phyloP scores from a whole-genome alignment of 2,797 vertebrate species.

The Austrolebias charrua region DNA sequence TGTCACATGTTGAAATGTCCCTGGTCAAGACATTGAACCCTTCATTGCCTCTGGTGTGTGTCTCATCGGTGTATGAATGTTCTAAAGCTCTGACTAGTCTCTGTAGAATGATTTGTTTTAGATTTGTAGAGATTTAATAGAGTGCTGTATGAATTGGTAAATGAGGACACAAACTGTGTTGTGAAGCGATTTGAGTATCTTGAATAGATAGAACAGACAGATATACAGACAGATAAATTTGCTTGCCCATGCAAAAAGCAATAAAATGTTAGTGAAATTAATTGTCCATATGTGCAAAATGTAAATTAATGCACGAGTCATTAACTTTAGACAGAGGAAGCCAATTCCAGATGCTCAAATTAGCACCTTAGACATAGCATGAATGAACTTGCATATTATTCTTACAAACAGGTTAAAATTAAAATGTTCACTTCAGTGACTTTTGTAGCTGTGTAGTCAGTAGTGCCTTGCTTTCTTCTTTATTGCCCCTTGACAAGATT shows the following conservation, averaged over 20 bases:
- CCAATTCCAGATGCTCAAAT: constrained; percentile 57
- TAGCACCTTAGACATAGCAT: constrained; percentile 42
- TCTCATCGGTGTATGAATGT: too few species aligned
- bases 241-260: constrained; percentile 53
- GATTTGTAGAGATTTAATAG: too few species aligned
- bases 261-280: constrained; percentile 61
- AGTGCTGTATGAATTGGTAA: too few species aligned
- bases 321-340: constrained; percentile 49
- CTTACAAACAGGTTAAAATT: constrained; percentile 61
- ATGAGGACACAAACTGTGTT: too few species aligned
- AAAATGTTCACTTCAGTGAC: constrained; percentile 53
- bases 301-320: constrained; percentile 45
- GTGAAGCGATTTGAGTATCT: too few species aligned
- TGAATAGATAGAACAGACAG: not conserved
- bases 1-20: too few species aligned
- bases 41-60: too few species aligned
- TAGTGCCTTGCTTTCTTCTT: constrained; percentile 41
- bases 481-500: constrained; percentile 36
- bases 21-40: too few species aligned
- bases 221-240: constrained; percentile 1
- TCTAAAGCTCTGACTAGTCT: too few species aligned
- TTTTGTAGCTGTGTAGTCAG: constrained; percentile 33
- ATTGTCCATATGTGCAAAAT: constrained; percentile 49
- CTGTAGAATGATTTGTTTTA: too few species aligned
- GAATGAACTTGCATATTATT: constrained; percentile 43